Evolutionary conservation across 2,888 invertebrate species (phyloP).

Genomic region (Iphiclides podalirius): DNA sequence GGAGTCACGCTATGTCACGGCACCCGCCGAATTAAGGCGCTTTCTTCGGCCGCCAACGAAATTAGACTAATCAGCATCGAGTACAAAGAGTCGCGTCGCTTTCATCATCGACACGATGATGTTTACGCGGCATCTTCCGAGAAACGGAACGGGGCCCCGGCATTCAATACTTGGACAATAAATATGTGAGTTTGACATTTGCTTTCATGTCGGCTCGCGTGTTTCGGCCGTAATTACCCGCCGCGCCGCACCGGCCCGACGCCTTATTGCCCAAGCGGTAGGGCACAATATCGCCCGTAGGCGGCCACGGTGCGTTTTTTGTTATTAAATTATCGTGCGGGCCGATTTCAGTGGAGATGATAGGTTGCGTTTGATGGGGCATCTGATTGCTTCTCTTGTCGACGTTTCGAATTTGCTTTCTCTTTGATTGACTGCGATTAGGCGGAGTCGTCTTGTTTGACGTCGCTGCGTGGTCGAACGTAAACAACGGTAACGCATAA

Average conservation of each 20-base stretch:
- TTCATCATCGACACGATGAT: conserved; percentile 79
- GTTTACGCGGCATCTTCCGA: conserved; percentile 74
- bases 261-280: conserved; percentile 52
- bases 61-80: conserved; percentile 76
- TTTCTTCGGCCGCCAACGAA: conserved; percentile 53
- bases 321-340: conserved; percentile 79
- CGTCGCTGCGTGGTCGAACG: conserved; percentile 43
- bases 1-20: conserved; percentile 63
- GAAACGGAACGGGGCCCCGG: conserved; percentile 58
- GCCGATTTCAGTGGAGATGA: conserved; percentile 77
- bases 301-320: conserved; percentile 60
- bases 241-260: conserved; percentile 38
- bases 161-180: conserved; percentile 80
- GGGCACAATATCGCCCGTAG: conserved; percentile 42
- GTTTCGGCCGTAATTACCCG: conserved; percentile 71
- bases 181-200: conserved; percentile 80
- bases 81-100: conserved; percentile 78
- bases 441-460: conserved; percentile 40
- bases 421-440: conserved; percentile 75
- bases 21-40: conserved; percentile 60
- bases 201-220: conserved; percentile 76
- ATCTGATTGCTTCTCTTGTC: conserved; percentile 79
- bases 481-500: conserved; percentile 27
- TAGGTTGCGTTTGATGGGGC: conserved; percentile 74
- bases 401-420: conserved; percentile 72